These are phyloP conservation scores for Hoplias malabaricus DNA, from an alignment of 2,113 vertebrate species.

Conservation along the genomic window DNA sequence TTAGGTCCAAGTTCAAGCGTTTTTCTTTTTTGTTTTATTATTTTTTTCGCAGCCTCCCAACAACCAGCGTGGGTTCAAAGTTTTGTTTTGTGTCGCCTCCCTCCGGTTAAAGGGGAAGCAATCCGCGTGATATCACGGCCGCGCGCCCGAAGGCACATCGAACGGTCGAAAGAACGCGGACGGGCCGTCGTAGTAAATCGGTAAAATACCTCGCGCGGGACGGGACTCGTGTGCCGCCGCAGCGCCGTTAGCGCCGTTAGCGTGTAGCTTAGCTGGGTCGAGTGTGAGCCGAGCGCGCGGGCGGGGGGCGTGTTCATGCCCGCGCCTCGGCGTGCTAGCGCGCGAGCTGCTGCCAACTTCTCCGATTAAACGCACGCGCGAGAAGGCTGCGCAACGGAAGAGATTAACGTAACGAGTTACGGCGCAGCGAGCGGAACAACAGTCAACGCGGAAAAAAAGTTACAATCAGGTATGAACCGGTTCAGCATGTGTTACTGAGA, in stretches of 20 bases:
- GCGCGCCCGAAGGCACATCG: background rate
- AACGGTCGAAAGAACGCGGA: background rate
- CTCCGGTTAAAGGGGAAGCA: background rate
- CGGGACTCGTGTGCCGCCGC: slow-evolving; percentile 1
- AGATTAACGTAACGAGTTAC: slow-evolving; percentile 42
- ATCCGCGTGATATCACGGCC: background rate
- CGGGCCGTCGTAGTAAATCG: background rate
- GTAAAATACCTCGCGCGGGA: background rate
- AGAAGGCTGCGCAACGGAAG: background rate
- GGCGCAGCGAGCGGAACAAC: slow-evolving; percentile 2
- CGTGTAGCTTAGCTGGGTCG: background rate
- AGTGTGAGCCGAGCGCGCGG: slow-evolving; percentile 19
- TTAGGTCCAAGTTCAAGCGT: slow-evolving; percentile 61
- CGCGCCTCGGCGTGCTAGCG: slow-evolving; percentile 43
- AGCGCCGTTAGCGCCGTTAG: slow-evolving; percentile 13
- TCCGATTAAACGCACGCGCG: slow-evolving; percentile 3
- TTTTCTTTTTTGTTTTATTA: background rate
- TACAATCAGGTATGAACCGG: slow-evolving; percentile 68
- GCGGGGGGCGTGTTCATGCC: slow-evolving; percentile 44
- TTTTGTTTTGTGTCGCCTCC: slow-evolving; percentile 31
- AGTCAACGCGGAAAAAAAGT: slow-evolving; percentile 72
- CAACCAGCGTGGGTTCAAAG: slow-evolving; percentile 44
- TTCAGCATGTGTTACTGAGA: background rate
- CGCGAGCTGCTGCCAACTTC: slow-evolving; percentile 52
- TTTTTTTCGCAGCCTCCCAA: slow-evolving; percentile 23